Conservation (phyloP, 2,888 invertebrate genomes). For the Protodeltote pygarga region DNA sequence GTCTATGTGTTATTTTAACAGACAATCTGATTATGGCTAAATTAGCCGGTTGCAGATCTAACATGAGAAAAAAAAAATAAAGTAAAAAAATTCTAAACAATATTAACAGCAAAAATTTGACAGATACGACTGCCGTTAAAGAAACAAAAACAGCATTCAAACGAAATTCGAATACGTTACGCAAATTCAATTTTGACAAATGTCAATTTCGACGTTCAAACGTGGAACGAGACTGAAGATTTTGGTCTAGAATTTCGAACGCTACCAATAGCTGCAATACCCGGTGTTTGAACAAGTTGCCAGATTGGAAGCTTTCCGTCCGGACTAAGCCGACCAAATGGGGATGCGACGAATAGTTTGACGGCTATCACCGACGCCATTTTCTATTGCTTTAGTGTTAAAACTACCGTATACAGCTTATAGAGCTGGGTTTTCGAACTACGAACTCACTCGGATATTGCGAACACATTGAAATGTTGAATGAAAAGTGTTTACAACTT, state of each 20-base stretch:
- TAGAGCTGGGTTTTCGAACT: slow-evolving; percentile 11
- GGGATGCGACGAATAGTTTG: slow-evolving; percentile 37
- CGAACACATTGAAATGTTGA: too few species aligned
- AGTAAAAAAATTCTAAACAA: too few species aligned
- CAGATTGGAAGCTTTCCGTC: slow-evolving; percentile 35
- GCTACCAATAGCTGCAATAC: slow-evolving; percentile 15
- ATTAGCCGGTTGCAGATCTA: too few species aligned
- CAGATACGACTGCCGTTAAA: background rate
- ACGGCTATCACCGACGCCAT: slow-evolving; percentile 42
- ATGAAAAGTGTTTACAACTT: too few species aligned
- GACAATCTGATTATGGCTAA: too few species aligned
- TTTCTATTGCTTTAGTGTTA: slow-evolving; percentile 24
- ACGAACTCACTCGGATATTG: too few species aligned
- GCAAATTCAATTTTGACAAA: slow-evolving; percentile 24
- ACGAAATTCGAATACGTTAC: slow-evolving; percentile 13
- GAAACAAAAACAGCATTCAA: slow-evolving; percentile 2
- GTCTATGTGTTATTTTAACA: too few species aligned
- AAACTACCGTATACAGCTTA: slow-evolving; percentile 6
- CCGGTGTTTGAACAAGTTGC: slow-evolving; percentile 38
- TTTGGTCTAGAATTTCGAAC: slow-evolving; percentile 23
- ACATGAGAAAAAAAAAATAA: too few species aligned
- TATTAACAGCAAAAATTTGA: slow-evolving; percentile 1
- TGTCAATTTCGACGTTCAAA: slow-evolving; percentile 12
- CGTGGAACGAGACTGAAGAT: slow-evolving; percentile 10
- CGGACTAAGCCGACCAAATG: slow-evolving; percentile 32